These are phyloP conservation scores for Sisor rabdophorus DNA, from an alignment of 2,113 vertebrate genomes.

Conservation along the genomic window DNA sequence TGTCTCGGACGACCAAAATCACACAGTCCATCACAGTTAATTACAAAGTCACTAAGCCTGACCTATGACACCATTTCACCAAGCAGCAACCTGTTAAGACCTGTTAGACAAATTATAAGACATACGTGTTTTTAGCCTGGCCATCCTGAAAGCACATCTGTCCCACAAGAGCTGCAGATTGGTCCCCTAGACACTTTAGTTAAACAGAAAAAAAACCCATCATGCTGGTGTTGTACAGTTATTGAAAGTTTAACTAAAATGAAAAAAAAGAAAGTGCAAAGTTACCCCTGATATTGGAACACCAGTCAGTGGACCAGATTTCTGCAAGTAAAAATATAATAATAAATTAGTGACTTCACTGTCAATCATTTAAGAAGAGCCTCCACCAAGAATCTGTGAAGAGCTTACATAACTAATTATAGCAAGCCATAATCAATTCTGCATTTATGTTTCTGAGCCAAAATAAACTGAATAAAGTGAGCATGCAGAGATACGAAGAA, in stretches of 20 bases:
- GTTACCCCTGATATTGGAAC: slow-evolving; percentile 97
- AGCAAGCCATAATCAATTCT: not conserved
- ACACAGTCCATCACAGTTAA: no score
- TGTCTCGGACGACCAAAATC: no score
- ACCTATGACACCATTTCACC: no score
- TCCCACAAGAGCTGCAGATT: slow-evolving; percentile 93
- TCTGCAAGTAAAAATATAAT: slow-evolving; percentile 64
- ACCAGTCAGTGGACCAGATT: slow-evolving; percentile 81
- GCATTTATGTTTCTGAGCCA: not conserved
- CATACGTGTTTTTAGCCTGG: slow-evolving; percentile 97
- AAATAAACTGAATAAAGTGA: slow-evolving; percentile 1
- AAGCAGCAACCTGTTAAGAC: not conserved
- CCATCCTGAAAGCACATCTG: slow-evolving; percentile 94
- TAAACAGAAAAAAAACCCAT: not conserved
- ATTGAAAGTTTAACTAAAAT: not conserved
- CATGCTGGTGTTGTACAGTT: not conserved
- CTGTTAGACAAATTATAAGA: slow-evolving; percentile 34
- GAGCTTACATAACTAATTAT: not conserved
- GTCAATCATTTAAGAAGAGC: not conserved
- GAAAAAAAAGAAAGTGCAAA: not conserved
- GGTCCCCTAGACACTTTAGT: slow-evolving; percentile 94
- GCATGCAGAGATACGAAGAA: slow-evolving; percentile 16
- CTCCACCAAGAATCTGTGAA: not conserved
- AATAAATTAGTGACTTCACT: not conserved
- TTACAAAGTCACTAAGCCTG: no score